Conservation (phyloP, 2,888 invertebrate genomes). For the Mesorhabditis sp. region DNA sequence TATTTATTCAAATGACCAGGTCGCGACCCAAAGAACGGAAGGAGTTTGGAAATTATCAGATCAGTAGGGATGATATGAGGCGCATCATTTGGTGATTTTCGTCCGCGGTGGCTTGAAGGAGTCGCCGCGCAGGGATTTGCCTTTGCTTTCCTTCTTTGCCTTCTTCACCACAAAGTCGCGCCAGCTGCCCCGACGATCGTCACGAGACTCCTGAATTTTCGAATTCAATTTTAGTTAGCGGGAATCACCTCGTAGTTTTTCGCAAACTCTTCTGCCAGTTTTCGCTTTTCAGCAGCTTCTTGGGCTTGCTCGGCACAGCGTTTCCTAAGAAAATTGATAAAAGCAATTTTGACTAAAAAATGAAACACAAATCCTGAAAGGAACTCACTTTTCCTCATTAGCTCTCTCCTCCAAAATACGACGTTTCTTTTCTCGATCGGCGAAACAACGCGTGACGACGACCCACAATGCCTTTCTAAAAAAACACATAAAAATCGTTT, state of each 20-base stretch:
- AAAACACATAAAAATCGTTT: conserved; percentile 52
- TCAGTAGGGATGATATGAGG: no score
- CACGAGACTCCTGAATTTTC: conserved; percentile 44
- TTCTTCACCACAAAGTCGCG: conserved; percentile 49
- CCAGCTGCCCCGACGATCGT: conserved; percentile 56
- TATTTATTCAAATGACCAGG: no score
- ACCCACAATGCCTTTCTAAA: conserved; percentile 82
- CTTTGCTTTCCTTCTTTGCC: conserved; percentile 50
- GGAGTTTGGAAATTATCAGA: no score
- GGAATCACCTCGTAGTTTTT: conserved; percentile 87
- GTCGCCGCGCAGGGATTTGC: conserved; percentile 45
- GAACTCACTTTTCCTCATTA: conserved; percentile 73
- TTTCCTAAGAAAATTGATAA: conserved; percentile 23
- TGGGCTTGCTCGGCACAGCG: conserved; percentile 88
- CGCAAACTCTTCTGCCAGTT: conserved; percentile 91
- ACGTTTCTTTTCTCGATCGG: conserved; percentile 82
- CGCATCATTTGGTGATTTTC: conserved; percentile 35
- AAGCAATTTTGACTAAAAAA: neutral
- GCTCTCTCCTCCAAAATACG: conserved; percentile 82
- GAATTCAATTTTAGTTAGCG: neutral
- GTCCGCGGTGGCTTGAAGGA: conserved; percentile 53
- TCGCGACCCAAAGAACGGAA: no score
- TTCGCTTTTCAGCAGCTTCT: conserved; percentile 82
- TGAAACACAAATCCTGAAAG: neutral
- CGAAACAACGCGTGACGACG: conserved; percentile 95